Evolutionary conservation across 2,797 vertebrate genomes (phyloP).

Genomic region (Cyprinodon diabolis): DNA sequence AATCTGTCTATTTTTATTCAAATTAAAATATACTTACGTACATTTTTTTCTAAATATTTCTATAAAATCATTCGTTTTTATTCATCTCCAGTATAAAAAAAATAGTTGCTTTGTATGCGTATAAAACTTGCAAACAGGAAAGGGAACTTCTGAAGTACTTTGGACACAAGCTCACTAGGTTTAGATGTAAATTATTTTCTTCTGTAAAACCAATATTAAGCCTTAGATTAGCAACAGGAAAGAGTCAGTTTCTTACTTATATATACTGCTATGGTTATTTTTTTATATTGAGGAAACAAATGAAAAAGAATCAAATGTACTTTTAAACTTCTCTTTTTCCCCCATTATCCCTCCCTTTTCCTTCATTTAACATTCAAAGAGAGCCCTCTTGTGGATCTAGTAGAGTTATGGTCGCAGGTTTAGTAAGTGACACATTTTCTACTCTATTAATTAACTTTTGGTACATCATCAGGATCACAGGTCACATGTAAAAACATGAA

Average conservation of each 20-base stretch:
- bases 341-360: neutral
- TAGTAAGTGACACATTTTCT: neutral
- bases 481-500: neutral
- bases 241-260: neutral
- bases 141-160: too few relatives aligned
- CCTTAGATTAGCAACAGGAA: too few relatives aligned
- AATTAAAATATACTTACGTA: too few relatives aligned
- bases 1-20: neutral
- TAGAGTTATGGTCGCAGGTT: neutral
- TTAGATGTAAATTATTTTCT: too few relatives aligned
- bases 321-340: neutral
- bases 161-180: too few relatives aligned
- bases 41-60: too few relatives aligned
- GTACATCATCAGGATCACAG: neutral
- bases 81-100: too few relatives aligned
- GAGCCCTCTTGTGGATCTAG: slow-evolving; percentile 1
- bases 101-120: too few relatives aligned
- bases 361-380: neutral
- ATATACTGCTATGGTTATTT: neutral
- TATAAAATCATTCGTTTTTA: too few relatives aligned
- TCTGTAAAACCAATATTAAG: too few relatives aligned
- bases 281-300: neutral
- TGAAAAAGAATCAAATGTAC: neutral
- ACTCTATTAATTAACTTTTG: neutral
- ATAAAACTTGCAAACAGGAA: too few relatives aligned